Percentiles rank a stretch among this genome's conserved stretches.
Evolutionary conservation across 2,113 vertebrate species (phyloP).

Genomic region (Oryzias celebensis): DNA sequence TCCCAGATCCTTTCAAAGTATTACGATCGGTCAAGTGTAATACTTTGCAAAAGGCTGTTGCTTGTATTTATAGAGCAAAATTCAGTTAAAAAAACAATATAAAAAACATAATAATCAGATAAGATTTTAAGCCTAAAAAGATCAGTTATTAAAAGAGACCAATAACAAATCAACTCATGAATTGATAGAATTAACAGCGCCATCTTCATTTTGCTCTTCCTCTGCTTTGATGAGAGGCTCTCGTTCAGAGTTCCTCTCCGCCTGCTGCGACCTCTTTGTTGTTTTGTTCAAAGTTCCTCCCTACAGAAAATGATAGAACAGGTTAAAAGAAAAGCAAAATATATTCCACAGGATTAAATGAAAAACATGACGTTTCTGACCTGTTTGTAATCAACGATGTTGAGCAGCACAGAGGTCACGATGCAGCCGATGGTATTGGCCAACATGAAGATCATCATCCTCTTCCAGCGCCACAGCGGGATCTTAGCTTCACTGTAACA

Average conservation of each 20-base stretch:
- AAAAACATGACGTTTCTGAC: constrained; percentile 39
- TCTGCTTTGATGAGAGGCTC: constrained; percentile 60
- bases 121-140: too few relatives aligned
- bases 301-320: constrained; percentile 44
- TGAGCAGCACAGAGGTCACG: constrained; percentile 76
- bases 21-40: too few relatives aligned
- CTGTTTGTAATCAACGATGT: constrained; percentile 78
- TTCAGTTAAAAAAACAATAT: too few relatives aligned
- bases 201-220: constrained; percentile 39
- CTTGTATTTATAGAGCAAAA: too few relatives aligned
- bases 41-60: too few relatives aligned
- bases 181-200: constrained; percentile 39
- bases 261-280: constrained; percentile 68
- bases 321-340: not conserved
- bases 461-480: constrained; percentile 81
- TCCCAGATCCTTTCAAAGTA: too few relatives aligned
- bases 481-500: constrained; percentile 78
- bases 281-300: constrained; percentile 80
- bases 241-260: constrained; percentile 44
- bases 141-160: too few relatives aligned
- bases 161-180: constrained; percentile 25
- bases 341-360: not conserved
- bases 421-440: constrained; percentile 80
- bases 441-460: constrained; percentile 85
- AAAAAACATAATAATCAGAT: too few relatives aligned